Percentiles rank a stretch among this genome's conserved stretches.
Evolutionary conservation across 2,888 invertebrate species (phyloP).

Genomic region (Megamerina dolium): DNA sequence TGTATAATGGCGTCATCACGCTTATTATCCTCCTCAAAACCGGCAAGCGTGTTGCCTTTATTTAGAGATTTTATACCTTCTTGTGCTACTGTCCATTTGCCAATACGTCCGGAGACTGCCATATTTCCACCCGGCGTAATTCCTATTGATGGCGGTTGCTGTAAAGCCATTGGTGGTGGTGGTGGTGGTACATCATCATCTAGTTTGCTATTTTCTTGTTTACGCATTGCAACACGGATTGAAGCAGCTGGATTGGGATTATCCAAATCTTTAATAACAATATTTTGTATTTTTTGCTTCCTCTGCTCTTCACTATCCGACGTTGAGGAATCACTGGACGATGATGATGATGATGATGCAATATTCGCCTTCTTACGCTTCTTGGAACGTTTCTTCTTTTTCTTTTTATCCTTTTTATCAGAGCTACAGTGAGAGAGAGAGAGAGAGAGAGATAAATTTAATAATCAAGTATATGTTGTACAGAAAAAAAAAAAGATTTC

Average conservation of each 20-base stretch:
- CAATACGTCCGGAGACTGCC: conserved; percentile 26
- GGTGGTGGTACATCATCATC: conserved; percentile 46
- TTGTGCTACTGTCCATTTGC: conserved; percentile 50
- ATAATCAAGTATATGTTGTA: background rate
- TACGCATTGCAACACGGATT: conserved; percentile 62
- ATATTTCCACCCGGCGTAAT: no score
- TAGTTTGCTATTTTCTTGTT: conserved; percentile 50
- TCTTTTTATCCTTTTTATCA: conserved; percentile 50
- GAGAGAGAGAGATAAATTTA: no score
- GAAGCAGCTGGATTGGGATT: conserved; percentile 54
- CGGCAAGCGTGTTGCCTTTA: conserved; percentile 21
- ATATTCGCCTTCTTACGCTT: conserved; percentile 50
- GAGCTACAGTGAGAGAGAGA: conserved; percentile 43
- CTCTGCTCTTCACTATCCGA: conserved; percentile 33
- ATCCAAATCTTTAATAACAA: conserved; percentile 22
- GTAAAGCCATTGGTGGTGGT: conserved; percentile 25
- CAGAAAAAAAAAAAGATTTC: background rate
- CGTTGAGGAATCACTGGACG: conserved; percentile 27
- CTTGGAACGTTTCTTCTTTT: conserved; percentile 51
- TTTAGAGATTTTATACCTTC: conserved; percentile 39
- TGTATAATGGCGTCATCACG: conserved; percentile 54
- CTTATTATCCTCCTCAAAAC: conserved; percentile 33
- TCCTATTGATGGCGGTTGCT: conserved; percentile 12
- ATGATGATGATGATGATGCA: conserved; percentile 21
- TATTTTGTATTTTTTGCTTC: conserved; percentile 20